Percentiles rank a stretch among this genome's conserved stretches.
Evolutionary conservation across 2,797 vertebrate genomes (phyloP).

Genomic region (Trachurus trachurus): DNA sequence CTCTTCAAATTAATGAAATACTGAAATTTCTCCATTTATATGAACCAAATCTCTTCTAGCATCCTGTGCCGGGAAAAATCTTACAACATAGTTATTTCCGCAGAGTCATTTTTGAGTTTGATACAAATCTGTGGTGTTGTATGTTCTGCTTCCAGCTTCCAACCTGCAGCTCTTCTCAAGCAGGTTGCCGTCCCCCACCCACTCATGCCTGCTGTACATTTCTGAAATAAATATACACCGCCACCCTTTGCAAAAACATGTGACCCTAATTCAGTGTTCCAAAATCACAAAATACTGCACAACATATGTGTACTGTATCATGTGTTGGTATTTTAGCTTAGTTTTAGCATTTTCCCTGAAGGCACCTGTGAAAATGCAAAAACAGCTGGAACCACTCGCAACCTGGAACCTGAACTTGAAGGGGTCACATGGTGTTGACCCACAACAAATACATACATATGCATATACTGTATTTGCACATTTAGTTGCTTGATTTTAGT

Average conservation of each 20-base stretch:
- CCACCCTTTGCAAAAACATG: constrained; percentile 26
- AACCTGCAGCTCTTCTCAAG: constrained; percentile 23
- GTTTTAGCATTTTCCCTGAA: constrained; percentile 3
- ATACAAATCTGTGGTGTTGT: constrained; percentile 25
- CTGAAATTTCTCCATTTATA: constrained; percentile 47
- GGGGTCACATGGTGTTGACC: neutral
- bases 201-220: constrained; percentile 34
- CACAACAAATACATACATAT: neutral
- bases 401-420: neutral
- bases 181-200: neutral
- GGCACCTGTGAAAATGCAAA: neutral
- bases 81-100: constrained; percentile 24
- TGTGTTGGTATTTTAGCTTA: neutral
- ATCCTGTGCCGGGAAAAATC: constrained; percentile 18
- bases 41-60: constrained; percentile 34
- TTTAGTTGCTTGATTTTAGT: neutral
- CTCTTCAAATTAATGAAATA: constrained; percentile 43
- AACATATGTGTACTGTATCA: neutral
- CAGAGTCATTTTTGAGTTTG: constrained; percentile 23
- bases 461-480: no score
- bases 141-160: constrained; percentile 3
- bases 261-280: constrained; percentile 16
- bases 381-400: neutral
- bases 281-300: constrained; percentile 1
- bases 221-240: constrained; percentile 26